Percentiles rank a stretch among this genome's conserved stretches.
These are phyloP conservation scores for Meloidogyne floridensis DNA, from an alignment of 1,140 invertebrate genomes.

Conservation along the genomic window DNA sequence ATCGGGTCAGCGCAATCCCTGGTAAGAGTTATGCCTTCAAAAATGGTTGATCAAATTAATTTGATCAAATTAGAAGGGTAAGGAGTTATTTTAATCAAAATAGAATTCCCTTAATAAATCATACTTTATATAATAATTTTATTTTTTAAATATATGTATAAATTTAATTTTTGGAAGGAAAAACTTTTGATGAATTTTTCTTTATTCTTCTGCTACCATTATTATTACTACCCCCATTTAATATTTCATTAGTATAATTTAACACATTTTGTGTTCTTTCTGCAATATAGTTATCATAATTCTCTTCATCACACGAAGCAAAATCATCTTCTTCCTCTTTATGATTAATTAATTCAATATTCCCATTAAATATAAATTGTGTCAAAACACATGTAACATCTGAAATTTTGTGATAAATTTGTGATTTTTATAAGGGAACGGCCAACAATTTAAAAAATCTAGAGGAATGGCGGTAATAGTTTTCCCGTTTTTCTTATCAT, in stretches of 20 bases:
- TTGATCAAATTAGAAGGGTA: too few relatives aligned
- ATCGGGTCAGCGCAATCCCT: too few relatives aligned
- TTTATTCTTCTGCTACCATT: background rate
- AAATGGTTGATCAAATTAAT: too few relatives aligned
- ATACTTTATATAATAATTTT: too few relatives aligned
- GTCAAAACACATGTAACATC: slow-evolving; percentile 8
- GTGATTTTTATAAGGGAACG: too few relatives aligned
- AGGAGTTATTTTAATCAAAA: too few relatives aligned
- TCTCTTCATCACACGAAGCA: background rate
- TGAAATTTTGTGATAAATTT: background rate
- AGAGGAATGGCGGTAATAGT: too few relatives aligned
- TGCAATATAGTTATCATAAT: background rate
- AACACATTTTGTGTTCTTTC: slow-evolving; percentile 1
- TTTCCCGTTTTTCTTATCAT: too few relatives aligned
- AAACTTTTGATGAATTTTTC: slow-evolving; percentile 8
- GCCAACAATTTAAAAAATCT: too few relatives aligned
- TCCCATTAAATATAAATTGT: slow-evolving; percentile 24
- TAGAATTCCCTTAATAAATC: too few relatives aligned
- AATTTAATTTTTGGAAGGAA: background rate
- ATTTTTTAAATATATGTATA: too few relatives aligned
- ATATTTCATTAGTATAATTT: background rate
- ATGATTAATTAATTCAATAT: slow-evolving; percentile 17
- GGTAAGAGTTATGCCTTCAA: too few relatives aligned
- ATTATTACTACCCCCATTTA: background rate
- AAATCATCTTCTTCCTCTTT: slow-evolving; percentile 12